Percentiles rank a stretch among this genome's conserved stretches.
These are phyloP conservation scores for Polypterus senegalus DNA, from an alignment of 2,113 vertebrate species.

Conservation along the genomic window DNA sequence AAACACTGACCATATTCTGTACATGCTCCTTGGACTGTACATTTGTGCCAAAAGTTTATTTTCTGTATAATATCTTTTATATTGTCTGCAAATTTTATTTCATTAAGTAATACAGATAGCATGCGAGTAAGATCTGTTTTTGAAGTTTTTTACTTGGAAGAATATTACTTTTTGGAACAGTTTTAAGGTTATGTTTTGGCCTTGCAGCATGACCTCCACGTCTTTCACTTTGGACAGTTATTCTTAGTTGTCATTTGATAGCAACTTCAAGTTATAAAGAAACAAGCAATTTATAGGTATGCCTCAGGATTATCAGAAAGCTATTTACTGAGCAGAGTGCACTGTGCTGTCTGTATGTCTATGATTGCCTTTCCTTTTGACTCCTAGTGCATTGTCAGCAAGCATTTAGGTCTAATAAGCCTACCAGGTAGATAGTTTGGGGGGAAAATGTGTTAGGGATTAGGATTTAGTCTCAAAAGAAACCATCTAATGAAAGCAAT, in stretches of 20 bases:
- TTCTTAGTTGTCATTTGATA: background rate
- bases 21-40: too few species aligned
- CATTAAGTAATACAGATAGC: too few species aligned
- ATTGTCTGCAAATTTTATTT: too few species aligned
- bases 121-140: too few species aligned
- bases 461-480: background rate
- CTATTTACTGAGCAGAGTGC: background rate
- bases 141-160: background rate
- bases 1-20: too few species aligned
- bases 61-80: too few species aligned
- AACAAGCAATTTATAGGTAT: background rate
- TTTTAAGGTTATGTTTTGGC: background rate
- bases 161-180: background rate
- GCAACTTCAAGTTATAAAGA: background rate
- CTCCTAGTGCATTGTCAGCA: background rate
- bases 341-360: background rate
- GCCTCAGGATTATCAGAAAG: conserved; percentile 2
- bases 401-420: background rate
- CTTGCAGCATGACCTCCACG: background rate
- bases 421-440: background rate
- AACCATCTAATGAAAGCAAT: background rate
- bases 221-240: background rate
- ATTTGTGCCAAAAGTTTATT: too few species aligned
- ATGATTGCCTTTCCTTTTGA: background rate
- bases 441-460: background rate